These are phyloP conservation scores for Gallinago paraguaiae DNA, from an alignment of 2,113 vertebrate genomes.

Conservation along the genomic window DNA sequence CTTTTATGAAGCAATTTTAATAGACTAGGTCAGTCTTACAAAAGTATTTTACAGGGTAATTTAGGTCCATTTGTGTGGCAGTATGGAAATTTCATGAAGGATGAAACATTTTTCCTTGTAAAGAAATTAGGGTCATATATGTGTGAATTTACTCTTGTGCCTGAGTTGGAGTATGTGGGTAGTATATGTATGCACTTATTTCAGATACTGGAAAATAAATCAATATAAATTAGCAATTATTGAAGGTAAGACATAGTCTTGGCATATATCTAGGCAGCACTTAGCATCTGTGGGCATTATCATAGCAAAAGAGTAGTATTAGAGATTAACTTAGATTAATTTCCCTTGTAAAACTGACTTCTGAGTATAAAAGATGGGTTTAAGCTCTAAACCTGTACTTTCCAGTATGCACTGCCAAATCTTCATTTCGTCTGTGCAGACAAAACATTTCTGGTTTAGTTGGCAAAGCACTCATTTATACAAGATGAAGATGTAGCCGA, in stretches of 20 bases:
- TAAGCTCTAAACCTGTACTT: neutral
- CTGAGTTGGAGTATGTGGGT: neutral
- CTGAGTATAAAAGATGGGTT: neutral
- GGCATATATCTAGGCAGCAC: neutral
- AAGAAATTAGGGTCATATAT: neutral
- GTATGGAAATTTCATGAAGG: neutral
- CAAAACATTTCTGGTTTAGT: neutral
- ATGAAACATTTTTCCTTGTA: neutral
- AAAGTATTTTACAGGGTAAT: neutral
- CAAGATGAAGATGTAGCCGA: conserved; percentile 15
- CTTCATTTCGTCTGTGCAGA: neutral
- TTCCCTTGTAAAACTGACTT: neutral
- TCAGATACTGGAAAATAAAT: neutral
- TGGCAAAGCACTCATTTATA: neutral
- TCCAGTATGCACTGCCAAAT: neutral
- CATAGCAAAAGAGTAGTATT: neutral
- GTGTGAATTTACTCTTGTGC: neutral
- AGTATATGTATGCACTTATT: neutral
- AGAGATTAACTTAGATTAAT: neutral
- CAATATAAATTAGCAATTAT: neutral
- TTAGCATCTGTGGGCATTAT: neutral
- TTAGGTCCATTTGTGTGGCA: neutral
- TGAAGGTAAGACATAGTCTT: neutral
- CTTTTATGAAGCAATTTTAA: neutral
- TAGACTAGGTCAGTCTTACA: neutral